These are phyloP conservation scores for Cottoperca gobio DNA, from an alignment of 2,797 vertebrate genomes.

Conservation along the genomic window DNA sequence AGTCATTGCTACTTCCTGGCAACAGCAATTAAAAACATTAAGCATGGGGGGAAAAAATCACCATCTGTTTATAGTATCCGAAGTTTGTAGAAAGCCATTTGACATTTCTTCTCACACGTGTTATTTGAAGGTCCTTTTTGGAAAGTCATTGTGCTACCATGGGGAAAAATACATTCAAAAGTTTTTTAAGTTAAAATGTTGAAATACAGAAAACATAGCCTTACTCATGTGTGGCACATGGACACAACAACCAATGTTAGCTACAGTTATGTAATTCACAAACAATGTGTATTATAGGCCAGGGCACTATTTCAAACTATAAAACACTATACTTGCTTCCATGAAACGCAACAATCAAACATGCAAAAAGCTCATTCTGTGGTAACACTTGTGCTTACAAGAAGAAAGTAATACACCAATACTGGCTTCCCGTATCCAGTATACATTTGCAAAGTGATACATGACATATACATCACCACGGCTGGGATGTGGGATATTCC, in stretches of 20 bases:
- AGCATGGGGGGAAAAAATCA: neutral
- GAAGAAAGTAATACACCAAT: constrained; percentile 25
- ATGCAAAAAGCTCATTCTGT: constrained; percentile 21
- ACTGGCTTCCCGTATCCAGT: neutral
- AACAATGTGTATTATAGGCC: neutral
- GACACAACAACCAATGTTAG: neutral
- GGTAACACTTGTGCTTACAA: constrained; percentile 14
- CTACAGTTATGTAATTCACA: constrained; percentile 1
- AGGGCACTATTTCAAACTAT: neutral
- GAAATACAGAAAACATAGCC: neutral
- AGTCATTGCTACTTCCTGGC: neutral
- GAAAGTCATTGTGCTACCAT: neutral
- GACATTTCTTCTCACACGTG: neutral
- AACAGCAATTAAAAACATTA: constrained; percentile 12
- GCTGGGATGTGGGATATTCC: constrained; percentile 59
- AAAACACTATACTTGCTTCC: constrained; percentile 1
- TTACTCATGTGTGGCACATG: neutral
- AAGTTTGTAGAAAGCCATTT: neutral
- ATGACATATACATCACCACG: constrained; percentile 41
- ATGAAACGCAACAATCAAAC: constrained; percentile 27
- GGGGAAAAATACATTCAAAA: neutral
- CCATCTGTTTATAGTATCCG: constrained; percentile 21
- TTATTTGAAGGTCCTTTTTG: neutral
- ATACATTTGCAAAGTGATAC: constrained; percentile 56
- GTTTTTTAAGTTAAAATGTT: neutral